Evolutionary conservation across 2,888 invertebrate species (phyloP), one percentile per base, ranked within the genome.

Genomic region (Dromius quadrimaculatus): DNA sequence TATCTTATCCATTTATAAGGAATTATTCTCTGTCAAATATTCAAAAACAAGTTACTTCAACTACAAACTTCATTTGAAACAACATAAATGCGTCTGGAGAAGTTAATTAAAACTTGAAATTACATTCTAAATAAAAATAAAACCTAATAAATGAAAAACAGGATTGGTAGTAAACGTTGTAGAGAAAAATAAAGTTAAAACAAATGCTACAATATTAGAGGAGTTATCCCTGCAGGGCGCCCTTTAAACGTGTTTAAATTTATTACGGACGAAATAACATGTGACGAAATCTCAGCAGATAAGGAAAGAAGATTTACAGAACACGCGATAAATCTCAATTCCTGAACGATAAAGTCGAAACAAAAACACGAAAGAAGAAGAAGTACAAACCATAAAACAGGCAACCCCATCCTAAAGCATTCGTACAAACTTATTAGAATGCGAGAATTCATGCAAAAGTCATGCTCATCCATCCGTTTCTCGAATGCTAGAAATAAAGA

Each of bases 211-310:
- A 64, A 34, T 28, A 43, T 45, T 54, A 28, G 20, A 6, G 1
- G 8, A 38, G 23, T 11, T 41, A 32, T 34, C 54, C 9, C 47
- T 22, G 20, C 22, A 28, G 57, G 23, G 23, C 45, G 45, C 34
- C 32, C 45, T 68, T 68, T 68, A 68, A 68, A 68, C 36, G 22
- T 13, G 68, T 68, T 68, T 68, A 68, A 68, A 68, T 68, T 68
- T 68, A 68, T 68, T 68, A 68, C 59, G 45, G 59, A 20, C 11
- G 32, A 57, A 57, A 68, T 57, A 59, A 68, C 68, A 68, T 68
- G 68, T 59, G 68, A 68, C 68, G 68, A 68, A 68, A 68, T 50
- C 59, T 68, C 59, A 34, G 23, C 43, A 68, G 68, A 68, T 68
- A 68, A 68, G 57, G 13, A 68, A 68, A 68, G 65, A 68, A 59